Conservation (phyloP, 1,140 invertebrate species). For the Drosophila yakuba region DNA sequence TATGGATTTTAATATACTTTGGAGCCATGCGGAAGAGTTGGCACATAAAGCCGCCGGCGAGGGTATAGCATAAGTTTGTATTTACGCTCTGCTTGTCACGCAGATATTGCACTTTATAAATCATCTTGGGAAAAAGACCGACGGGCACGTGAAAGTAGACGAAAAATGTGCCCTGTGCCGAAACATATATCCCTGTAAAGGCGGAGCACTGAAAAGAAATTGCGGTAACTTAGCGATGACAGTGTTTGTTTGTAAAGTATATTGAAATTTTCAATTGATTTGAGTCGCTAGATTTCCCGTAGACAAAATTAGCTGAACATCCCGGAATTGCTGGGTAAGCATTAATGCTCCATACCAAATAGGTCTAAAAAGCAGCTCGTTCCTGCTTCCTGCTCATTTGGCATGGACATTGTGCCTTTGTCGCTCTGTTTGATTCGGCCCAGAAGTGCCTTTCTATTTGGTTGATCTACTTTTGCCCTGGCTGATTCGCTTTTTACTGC, state of each 20-base stretch:
- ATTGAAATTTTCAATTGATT: slow-evolving; percentile 30
- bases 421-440: slow-evolving; percentile 45
- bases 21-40: slow-evolving; percentile 6
- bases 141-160: slow-evolving; percentile 35
- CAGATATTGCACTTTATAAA: slow-evolving; percentile 77
- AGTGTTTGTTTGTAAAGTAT: slow-evolving; percentile 29
- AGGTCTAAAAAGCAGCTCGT: slow-evolving; percentile 5
- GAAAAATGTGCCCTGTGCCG: slow-evolving; percentile 35
- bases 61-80: slow-evolving; percentile 53
- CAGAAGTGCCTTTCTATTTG: slow-evolving; percentile 57
- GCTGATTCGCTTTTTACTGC: slow-evolving; percentile 67
- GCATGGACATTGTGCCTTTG: slow-evolving; percentile 60
- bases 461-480: slow-evolving; percentile 45
- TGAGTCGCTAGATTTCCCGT: not conserved
- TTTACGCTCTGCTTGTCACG: slow-evolving; percentile 56
- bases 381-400: slow-evolving; percentile 47
- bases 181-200: slow-evolving; percentile 44
- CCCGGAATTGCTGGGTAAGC: not conserved
- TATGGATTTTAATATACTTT: slow-evolving; percentile 35
- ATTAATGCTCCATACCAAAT: not conserved
- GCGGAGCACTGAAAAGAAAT: slow-evolving; percentile 2
- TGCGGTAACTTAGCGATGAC: slow-evolving; percentile 13
- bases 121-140: slow-evolving; percentile 50
- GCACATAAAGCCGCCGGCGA: slow-evolving; percentile 19
- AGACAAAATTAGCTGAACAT: slow-evolving; percentile 8